These are phyloP conservation scores for Lordiphosa mommai DNA, from an alignment of 1,140 invertebrate genomes.

Conservation along the genomic window DNA sequence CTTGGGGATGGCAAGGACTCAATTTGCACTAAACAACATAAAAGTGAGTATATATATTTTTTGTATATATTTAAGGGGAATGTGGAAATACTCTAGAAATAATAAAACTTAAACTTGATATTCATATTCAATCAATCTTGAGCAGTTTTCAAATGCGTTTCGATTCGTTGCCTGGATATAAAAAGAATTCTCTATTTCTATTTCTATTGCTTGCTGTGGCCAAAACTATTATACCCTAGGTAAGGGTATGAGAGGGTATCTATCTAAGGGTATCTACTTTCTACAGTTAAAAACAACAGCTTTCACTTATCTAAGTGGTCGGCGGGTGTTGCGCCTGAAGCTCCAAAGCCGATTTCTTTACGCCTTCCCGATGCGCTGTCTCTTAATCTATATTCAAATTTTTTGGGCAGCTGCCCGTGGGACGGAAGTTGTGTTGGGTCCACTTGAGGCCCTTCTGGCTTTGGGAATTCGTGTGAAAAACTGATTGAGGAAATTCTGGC, in stretches of 20 bases:
- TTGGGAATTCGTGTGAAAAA: conserved; percentile 63
- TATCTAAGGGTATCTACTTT: too few species aligned
- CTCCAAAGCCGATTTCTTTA: conserved; percentile 62
- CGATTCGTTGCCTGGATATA: too few species aligned
- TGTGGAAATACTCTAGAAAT: neutral
- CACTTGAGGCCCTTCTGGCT: conserved; percentile 53
- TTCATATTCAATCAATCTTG: too few species aligned
- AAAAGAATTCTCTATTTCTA: too few species aligned
- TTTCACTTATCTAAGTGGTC: conserved; percentile 63
- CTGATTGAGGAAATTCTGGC: conserved; percentile 1
- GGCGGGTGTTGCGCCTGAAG: conserved; percentile 65
- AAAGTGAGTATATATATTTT: conserved; percentile 23
- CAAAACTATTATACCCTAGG: too few species aligned
- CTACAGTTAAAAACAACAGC: too few species aligned
- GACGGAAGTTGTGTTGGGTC: conserved; percentile 48
- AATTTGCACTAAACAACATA: conserved; percentile 56
- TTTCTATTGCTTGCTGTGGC: too few species aligned
- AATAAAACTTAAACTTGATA: neutral
- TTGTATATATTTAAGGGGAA: neutral
- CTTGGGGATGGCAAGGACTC: conserved; percentile 36
- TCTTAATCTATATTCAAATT: neutral
- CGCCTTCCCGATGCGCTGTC: neutral
- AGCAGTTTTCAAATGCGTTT: too few species aligned
- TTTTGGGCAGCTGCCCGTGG: too few species aligned
- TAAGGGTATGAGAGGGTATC: too few species aligned